phyloP scores from a whole-genome alignment of 1,140 invertebrate species.

The Pseudomyrmex dendroicus region DNA sequence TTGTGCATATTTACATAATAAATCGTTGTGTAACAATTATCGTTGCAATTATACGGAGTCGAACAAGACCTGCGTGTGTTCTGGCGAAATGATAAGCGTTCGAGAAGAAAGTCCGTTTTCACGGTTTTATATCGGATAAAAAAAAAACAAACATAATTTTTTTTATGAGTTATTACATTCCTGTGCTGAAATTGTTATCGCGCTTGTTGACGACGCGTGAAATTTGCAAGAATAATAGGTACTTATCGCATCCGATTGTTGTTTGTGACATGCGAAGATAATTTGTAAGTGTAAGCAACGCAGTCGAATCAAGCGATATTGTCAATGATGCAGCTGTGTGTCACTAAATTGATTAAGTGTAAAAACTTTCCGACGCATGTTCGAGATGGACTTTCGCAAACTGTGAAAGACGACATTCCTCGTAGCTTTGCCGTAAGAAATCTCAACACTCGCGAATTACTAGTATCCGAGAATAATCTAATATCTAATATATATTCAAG shows the following conservation, averaged over 20 bases:
- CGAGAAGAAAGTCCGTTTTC: too few species aligned
- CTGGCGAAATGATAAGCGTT: too few species aligned
- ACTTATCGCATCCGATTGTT: slow-evolving; percentile 23
- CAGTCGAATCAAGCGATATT: slow-evolving; percentile 11
- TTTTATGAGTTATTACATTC: background rate
- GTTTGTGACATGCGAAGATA: background rate
- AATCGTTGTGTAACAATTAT: too few species aligned
- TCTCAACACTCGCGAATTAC: background rate
- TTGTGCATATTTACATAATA: too few species aligned
- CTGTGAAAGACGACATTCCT: slow-evolving; percentile 35
- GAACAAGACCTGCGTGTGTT: too few species aligned
- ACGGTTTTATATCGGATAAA: too few species aligned
- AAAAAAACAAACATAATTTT: too few species aligned
- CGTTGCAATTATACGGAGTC: too few species aligned
- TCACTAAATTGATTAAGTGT: too few species aligned
- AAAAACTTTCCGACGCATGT: background rate
- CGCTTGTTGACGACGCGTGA: slow-evolving; percentile 34
- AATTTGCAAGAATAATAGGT: slow-evolving; percentile 2
- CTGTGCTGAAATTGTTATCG: slow-evolving; percentile 40
- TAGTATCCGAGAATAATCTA: background rate
- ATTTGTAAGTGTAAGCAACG: slow-evolving; percentile 1
- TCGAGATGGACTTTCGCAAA: slow-evolving; percentile 17
- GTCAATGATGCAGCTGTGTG: background rate
- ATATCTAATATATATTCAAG: slow-evolving; percentile 4
- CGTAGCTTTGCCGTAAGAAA: background rate